phyloP scores from a whole-genome alignment of 2,888 invertebrate species.

The Melolontha melolontha region DNA sequence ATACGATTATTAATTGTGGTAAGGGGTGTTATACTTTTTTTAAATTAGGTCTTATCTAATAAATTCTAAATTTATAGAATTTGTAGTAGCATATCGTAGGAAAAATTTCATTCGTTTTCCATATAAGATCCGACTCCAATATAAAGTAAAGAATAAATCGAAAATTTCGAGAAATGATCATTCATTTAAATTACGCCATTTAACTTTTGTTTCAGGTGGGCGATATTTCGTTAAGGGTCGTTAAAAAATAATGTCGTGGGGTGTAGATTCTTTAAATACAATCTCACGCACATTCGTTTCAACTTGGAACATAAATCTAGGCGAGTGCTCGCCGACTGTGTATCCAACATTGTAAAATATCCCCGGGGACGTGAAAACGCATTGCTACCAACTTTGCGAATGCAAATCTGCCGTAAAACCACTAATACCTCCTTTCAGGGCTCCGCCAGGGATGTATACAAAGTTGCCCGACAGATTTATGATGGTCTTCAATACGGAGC shows the following conservation, averaged over 20 bases:
- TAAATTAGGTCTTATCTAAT: no score
- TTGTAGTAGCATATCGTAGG: no score
- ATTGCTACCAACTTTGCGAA: constrained; percentile 61
- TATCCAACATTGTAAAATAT: constrained; percentile 57
- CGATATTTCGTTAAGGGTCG: background rate
- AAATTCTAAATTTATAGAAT: no score
- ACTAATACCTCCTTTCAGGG: constrained; percentile 60
- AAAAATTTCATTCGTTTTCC: no score
- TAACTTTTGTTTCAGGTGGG: constrained; percentile 1
- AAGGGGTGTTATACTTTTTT: no score
- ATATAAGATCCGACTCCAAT: no score
- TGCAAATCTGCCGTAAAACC: constrained; percentile 63
- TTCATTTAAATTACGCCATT: background rate
- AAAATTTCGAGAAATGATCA: background rate
- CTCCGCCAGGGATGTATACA: constrained; percentile 57
- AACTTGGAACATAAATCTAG: constrained; percentile 56
- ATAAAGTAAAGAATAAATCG: no score
- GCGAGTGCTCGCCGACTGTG: constrained; percentile 52
- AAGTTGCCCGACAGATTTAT: constrained; percentile 61
- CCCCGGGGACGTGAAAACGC: constrained; percentile 58
- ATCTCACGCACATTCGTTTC: constrained; percentile 42
- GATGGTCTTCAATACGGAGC: constrained; percentile 56
- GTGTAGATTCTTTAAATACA: constrained; percentile 7
- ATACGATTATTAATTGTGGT: no score
- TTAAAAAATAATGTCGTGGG: constrained; percentile 5